These are phyloP conservation scores for Tupaia tana DNA, from an alignment of 2,113 vertebrate species.

Conservation along the genomic window DNA sequence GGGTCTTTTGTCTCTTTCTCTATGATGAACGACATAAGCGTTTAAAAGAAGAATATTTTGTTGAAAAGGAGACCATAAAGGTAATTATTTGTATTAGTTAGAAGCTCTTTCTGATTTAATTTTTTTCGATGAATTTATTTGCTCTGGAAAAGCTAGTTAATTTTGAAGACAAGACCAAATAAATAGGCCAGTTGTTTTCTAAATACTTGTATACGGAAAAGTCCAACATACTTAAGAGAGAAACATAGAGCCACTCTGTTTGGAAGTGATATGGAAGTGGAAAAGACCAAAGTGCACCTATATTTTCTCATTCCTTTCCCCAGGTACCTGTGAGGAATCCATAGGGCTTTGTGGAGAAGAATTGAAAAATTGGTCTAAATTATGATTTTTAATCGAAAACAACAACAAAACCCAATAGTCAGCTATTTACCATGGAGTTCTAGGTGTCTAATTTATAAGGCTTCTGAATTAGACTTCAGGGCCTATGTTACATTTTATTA, in stretches of 20 bases:
- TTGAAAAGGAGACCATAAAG: constrained; percentile 18
- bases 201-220: not conserved
- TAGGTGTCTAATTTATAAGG: constrained; percentile 83
- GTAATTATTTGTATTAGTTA: constrained; percentile 48
- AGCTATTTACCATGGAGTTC: constrained; percentile 70
- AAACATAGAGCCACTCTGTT: not conserved
- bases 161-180: constrained; percentile 22
- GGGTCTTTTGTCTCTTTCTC: too few species aligned
- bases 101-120: constrained; percentile 14
- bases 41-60: not conserved
- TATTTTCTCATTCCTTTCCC: not conserved
- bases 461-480: constrained; percentile 83
- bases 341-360: not conserved
- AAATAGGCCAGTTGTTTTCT: constrained; percentile 24
- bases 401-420: constrained; percentile 53
- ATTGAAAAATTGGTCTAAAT: constrained; percentile 55
- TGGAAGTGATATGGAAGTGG: not conserved
- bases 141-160: constrained; percentile 3
- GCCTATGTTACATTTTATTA: constrained; percentile 82
- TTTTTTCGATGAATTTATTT: constrained; percentile 44
- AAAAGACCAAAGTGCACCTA: not conserved
- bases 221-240: not conserved
- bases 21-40: too few species aligned
- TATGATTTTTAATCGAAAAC: constrained; percentile 54
- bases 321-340: not conserved